These are phyloP conservation scores for Portevinia maculata DNA, from an alignment of 2,888 invertebrate species.

Conservation along the genomic window DNA sequence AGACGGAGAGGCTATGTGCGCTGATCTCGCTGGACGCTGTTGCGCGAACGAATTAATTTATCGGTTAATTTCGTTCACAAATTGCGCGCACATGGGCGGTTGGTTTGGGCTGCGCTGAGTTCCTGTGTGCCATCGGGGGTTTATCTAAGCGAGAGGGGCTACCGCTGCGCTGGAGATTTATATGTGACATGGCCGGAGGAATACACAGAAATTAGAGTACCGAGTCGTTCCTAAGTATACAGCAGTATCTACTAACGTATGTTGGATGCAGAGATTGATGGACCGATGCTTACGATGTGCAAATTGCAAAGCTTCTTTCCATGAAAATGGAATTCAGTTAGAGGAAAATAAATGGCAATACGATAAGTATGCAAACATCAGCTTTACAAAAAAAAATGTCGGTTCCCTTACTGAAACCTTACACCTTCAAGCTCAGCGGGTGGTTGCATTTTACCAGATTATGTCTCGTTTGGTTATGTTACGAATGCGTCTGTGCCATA, in stretches of 20 bases:
- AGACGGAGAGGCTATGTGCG: slow-evolving; percentile 15
- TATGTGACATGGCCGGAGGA: slow-evolving; percentile 54
- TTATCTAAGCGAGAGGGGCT: slow-evolving; percentile 53
- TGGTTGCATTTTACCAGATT: slow-evolving; percentile 51
- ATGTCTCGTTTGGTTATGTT: slow-evolving; percentile 46
- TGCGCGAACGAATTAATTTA: slow-evolving; percentile 79
- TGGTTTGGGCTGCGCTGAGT: slow-evolving; percentile 43
- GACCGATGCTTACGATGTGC: slow-evolving; percentile 40
- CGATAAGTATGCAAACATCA: no score
- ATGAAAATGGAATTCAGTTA: slow-evolving; percentile 12
- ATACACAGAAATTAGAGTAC: slow-evolving; percentile 59
- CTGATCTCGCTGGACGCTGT: background rate
- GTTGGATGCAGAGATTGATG: slow-evolving; percentile 54
- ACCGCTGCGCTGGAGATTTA: slow-evolving; percentile 52
- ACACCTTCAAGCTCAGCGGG: slow-evolving; percentile 55
- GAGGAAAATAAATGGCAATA: slow-evolving; percentile 17
- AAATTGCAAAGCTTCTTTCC: slow-evolving; percentile 27
- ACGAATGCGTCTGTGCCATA: slow-evolving; percentile 16
- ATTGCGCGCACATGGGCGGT: slow-evolving; percentile 80
- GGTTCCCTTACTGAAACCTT: slow-evolving; percentile 37
- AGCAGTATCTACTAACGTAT: no score
- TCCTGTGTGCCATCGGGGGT: slow-evolving; percentile 45
- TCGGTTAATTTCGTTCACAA: slow-evolving; percentile 81
- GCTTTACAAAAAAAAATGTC: no score
- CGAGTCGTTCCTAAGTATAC: background rate